Evolutionary conservation across 2,888 invertebrate genomes (phyloP).

Genomic region (Palloptera scutellata): DNA sequence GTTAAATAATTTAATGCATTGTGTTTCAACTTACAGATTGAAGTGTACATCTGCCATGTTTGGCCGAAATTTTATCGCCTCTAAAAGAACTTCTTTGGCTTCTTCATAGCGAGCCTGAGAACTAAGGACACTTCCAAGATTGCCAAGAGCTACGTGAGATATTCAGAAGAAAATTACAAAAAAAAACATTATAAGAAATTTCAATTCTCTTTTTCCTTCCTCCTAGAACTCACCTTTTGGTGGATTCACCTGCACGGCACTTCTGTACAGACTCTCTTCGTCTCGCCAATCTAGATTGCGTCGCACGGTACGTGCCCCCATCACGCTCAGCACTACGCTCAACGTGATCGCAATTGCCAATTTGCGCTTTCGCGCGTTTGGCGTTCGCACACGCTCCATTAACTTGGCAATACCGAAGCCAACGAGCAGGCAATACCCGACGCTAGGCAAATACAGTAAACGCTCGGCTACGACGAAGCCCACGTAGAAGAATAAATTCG

Average conservation of each 20-base stretch:
- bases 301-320: slow-evolving; percentile 79
- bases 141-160: slow-evolving; percentile 83
- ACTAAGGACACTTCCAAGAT: slow-evolving; percentile 94
- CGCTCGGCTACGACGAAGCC: slow-evolving; percentile 98
- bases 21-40: slow-evolving; percentile 84
- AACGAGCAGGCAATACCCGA: slow-evolving; percentile 90
- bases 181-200: not conserved
- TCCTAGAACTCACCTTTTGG: slow-evolving; percentile 82
- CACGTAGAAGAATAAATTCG: slow-evolving; percentile 96
- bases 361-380: slow-evolving; percentile 57
- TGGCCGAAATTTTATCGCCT: slow-evolving; percentile 87
- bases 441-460: slow-evolving; percentile 94
- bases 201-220: not conserved
- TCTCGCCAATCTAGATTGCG: slow-evolving; percentile 92
- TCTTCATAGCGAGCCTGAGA: slow-evolving; percentile 85
- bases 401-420: slow-evolving; percentile 74
- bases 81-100: slow-evolving; percentile 90
- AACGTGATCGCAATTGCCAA: slow-evolving; percentile 56
- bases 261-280: slow-evolving; percentile 91
- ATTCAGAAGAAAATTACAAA: not conserved
- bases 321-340: slow-evolving; percentile 71
- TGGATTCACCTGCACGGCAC: slow-evolving; percentile 91
- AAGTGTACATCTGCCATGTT: slow-evolving; percentile 99
- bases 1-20: not conserved
- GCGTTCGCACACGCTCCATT: slow-evolving; percentile 53